Base-by-base conservation (phyloP, 2,797 vertebrate genomes). In the Carcharodon carcharias region DNA sequence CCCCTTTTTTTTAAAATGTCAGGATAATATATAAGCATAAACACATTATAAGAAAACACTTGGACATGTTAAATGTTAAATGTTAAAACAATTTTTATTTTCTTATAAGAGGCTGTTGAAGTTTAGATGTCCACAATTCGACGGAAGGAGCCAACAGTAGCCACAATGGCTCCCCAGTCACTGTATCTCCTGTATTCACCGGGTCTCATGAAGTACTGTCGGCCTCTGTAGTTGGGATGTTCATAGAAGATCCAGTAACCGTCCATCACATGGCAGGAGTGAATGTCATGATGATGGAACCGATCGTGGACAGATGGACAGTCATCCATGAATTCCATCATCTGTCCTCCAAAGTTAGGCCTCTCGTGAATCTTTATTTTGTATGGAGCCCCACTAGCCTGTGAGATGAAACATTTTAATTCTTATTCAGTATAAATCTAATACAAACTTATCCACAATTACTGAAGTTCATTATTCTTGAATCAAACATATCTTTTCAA, bases 171-270 rank as follows among this genome's bases (percentile, higher is more conserved):
- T 0, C 89, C 89, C 89, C 89, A 92, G 54, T 92, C 89, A 92
- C 28, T 61, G 89, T 61, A 92, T 92, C 89, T 58, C 89, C 35
- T 92, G 56, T 92, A 92, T 92, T 92, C 89, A 35, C 89, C 89
- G 18, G 89, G 89, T n/a, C 58, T 92, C 54, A 92, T 6, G 89
- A 92, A 92, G 89, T 92, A 92, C 89, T 92, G 89, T 4, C 61
- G 56, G 56, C 89, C 89, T 92, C 61, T 63, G 58, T 92, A 92
- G 89, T 63, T 92, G 89, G 89, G 58, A 63, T 92, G 89, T 63
- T 92, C 89, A 58, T 92, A 92, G 89, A 92, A 92, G 56, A 4
- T 92, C 89, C 89, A 92, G 89, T 92, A 92, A 63, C 89, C 89
- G 61, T 92, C 89, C 89, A 92, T 61, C 54, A 92, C 89, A 63